These are phyloP conservation scores for Myocastor coypus DNA, from an alignment of 2,113 vertebrate genomes.

Conservation along the genomic window DNA sequence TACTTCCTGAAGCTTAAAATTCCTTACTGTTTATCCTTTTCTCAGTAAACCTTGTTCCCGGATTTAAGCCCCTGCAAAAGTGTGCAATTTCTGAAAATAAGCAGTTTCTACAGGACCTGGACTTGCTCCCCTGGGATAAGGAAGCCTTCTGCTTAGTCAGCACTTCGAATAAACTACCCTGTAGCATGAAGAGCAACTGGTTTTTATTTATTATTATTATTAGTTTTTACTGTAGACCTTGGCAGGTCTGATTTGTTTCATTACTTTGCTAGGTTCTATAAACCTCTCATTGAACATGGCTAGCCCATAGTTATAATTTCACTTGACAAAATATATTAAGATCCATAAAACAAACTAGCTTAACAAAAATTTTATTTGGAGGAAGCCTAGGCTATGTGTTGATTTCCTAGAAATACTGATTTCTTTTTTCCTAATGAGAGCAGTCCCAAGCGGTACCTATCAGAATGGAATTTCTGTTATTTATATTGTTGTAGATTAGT, in stretches of 20 bases:
- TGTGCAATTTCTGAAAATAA: neutral
- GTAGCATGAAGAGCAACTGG: neutral
- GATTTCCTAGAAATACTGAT: neutral
- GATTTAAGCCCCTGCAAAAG: neutral
- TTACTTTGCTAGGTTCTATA: neutral
- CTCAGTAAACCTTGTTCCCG: neutral
- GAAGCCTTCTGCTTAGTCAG: neutral
- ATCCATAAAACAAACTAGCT: neutral
- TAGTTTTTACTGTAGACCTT: neutral
- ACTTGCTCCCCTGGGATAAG: neutral
- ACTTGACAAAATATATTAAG: neutral
- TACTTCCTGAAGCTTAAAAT: conserved; percentile 4
- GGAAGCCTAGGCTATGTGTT: neutral
- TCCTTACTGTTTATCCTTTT: neutral
- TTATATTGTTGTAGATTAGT: neutral
- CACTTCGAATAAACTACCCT: neutral
- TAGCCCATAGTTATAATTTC: neutral
- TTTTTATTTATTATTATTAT: neutral
- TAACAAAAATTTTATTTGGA: conserved; percentile 1
- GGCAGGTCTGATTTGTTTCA: neutral
- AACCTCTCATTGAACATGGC: neutral
- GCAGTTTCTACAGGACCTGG: neutral
- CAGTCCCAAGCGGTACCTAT: neutral
- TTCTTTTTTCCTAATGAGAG: neutral
- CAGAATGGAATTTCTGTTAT: neutral